These are phyloP conservation scores for Metopia argyrocephala DNA, from an alignment of 2,888 invertebrate genomes.

Conservation along the genomic window DNA sequence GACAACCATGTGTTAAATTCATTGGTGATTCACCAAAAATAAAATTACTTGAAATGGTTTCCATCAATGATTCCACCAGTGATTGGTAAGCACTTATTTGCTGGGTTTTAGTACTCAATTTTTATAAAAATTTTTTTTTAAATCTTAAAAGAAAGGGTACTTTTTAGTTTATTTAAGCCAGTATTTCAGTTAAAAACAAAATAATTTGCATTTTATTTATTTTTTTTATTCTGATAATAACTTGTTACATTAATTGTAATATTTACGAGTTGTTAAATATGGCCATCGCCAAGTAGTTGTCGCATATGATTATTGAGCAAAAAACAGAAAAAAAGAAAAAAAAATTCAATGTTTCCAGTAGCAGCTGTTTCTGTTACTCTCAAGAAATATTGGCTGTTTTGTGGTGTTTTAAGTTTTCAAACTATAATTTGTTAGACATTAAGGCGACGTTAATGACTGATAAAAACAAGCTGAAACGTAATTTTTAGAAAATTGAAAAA, in stretches of 20 bases:
- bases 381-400: slow-evolving; percentile 28
- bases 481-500: neutral
- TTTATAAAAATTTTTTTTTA: too few relatives aligned
- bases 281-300: neutral
- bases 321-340: neutral
- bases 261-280: neutral
- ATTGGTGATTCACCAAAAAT: too few relatives aligned
- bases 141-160: neutral
- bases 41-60: too few relatives aligned
- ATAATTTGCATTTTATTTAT: neutral
- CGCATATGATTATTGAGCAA: neutral
- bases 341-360: neutral
- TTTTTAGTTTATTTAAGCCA: rapidly evolving
- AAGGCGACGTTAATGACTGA: slow-evolving; percentile 71
- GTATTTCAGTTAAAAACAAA: neutral
- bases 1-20: too few relatives aligned
- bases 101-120: too few relatives aligned
- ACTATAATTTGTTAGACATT: slow-evolving; percentile 68
- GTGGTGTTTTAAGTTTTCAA: slow-evolving; percentile 12
- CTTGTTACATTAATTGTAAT: slow-evolving; percentile 6
- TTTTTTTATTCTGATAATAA: neutral
- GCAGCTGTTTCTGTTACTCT: neutral
- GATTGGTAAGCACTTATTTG: too few relatives aligned
- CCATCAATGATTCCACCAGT: too few relatives aligned
- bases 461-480: slow-evolving; percentile 55